Conservation (phyloP, 2,888 invertebrate species). For the Apamea sordens region DNA sequence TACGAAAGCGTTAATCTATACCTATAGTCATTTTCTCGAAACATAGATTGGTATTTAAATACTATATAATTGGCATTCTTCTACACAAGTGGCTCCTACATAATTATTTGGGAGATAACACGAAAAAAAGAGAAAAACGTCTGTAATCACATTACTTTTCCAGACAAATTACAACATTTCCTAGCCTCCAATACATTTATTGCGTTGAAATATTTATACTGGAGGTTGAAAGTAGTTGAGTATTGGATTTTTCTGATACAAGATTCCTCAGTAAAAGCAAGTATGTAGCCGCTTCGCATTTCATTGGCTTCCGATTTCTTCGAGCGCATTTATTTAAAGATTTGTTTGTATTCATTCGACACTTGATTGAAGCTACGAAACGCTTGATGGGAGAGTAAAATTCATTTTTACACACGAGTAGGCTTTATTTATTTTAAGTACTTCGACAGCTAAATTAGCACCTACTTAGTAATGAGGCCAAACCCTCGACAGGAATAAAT, state of each 20-base stretch:
- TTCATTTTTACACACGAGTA: slow-evolving; percentile 32
- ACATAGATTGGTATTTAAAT: slow-evolving; percentile 4
- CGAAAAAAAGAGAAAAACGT: background rate
- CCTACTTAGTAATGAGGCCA: background rate
- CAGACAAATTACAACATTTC: slow-evolving; percentile 36
- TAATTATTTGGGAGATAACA: slow-evolving; percentile 2
- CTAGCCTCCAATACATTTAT: slow-evolving; percentile 43
- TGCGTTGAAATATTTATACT: slow-evolving; percentile 49
- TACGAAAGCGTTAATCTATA: background rate
- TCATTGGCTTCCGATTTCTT: slow-evolving; percentile 57
- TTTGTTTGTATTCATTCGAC: slow-evolving; percentile 51
- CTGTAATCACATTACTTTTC: slow-evolving; percentile 23
- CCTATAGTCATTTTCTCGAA: background rate
- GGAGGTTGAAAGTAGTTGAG: slow-evolving; percentile 34
- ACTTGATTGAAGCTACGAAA: slow-evolving; percentile 38
- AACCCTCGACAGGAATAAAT: background rate
- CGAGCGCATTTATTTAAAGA: slow-evolving; percentile 43
- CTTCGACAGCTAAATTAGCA: background rate
- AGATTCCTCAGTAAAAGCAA: slow-evolving; percentile 32
- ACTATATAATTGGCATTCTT: background rate
- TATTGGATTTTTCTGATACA: slow-evolving; percentile 53
- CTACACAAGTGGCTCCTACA: background rate
- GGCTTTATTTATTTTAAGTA: background rate
- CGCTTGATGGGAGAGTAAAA: slow-evolving; percentile 29
- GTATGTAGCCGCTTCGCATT: slow-evolving; percentile 56